Conservation (phyloP, 2,113 vertebrate species). For the Pardalotus punctatus region DNA sequence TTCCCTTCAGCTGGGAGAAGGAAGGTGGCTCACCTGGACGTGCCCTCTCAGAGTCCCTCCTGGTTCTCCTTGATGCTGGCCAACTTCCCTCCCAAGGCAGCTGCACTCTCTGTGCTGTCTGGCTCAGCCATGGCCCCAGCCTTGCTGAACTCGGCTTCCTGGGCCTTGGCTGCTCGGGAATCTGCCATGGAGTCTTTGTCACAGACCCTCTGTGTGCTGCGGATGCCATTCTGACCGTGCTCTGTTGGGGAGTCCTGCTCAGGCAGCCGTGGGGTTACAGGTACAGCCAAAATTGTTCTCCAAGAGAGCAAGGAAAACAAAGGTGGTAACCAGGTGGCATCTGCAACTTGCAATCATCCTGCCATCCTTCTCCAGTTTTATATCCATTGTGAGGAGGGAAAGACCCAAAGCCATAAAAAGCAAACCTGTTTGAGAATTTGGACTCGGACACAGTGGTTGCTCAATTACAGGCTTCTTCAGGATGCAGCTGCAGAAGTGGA, state of each 20-base stretch:
- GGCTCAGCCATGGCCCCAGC: too few relatives aligned
- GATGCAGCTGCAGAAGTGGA: neutral
- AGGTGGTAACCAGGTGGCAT: neutral
- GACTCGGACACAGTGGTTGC: neutral
- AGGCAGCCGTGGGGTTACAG: fast-evolving
- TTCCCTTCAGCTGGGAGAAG: neutral
- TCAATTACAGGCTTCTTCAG: neutral
- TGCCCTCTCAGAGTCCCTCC: too few relatives aligned
- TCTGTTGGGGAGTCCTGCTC: neutral
- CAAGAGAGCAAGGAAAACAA: neutral
- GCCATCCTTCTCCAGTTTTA: neutral
- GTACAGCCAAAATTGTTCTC: neutral
- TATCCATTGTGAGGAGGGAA: neutral
- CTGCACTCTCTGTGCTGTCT: neutral
- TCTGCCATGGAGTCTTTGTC: neutral
- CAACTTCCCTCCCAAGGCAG: neutral
- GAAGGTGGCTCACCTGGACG: neutral
- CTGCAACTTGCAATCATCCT: neutral
- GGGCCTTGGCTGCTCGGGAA: neutral
- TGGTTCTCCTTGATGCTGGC: too few relatives aligned
- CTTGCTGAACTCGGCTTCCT: neutral
- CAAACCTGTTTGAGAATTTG: neutral
- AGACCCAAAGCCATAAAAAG: neutral
- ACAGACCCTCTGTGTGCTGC: neutral
- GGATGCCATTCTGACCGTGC: neutral